phyloP scores from a whole-genome alignment of 2,113 vertebrate genomes.

The Dendropsophus ebraccatus region DNA sequence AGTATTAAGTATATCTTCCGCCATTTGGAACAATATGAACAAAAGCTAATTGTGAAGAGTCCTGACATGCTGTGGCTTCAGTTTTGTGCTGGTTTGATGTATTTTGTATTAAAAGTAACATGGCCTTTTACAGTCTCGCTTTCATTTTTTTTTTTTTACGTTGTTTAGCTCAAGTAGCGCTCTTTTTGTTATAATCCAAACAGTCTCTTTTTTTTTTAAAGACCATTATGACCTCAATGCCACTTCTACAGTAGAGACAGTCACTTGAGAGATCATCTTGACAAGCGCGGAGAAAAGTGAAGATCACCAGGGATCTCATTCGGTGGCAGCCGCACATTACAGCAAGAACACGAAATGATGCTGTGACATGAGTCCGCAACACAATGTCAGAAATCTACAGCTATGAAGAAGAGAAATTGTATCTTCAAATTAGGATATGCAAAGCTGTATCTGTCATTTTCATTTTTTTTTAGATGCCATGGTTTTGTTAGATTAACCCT shows the following conservation, averaged over 20 bases:
- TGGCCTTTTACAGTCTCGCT: constrained; percentile 53
- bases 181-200: constrained; percentile 61
- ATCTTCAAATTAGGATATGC: neutral
- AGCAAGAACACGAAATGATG: constrained; percentile 41
- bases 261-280: constrained; percentile 61
- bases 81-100: constrained; percentile 1
- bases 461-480: too few species aligned
- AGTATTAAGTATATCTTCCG: neutral
- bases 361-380: constrained; percentile 10
- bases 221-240: constrained; percentile 55
- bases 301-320: neutral
- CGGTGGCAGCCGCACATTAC: constrained; percentile 53
- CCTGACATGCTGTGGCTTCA: neutral
- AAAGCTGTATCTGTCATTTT: too few species aligned
- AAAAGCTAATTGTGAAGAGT: neutral
- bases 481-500: too few species aligned
- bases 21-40: neutral
- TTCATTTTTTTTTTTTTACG: constrained; percentile 59
- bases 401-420: constrained; percentile 27
- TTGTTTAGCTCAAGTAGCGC: constrained; percentile 43
- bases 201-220: constrained; percentile 66
- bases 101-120: neutral
- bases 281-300: constrained; percentile 44
- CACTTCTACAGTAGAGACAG: constrained; percentile 62
- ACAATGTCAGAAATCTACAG: neutral